Conservation (phyloP, 1,140 invertebrate species). For the Elymnias hypermnestra region DNA sequence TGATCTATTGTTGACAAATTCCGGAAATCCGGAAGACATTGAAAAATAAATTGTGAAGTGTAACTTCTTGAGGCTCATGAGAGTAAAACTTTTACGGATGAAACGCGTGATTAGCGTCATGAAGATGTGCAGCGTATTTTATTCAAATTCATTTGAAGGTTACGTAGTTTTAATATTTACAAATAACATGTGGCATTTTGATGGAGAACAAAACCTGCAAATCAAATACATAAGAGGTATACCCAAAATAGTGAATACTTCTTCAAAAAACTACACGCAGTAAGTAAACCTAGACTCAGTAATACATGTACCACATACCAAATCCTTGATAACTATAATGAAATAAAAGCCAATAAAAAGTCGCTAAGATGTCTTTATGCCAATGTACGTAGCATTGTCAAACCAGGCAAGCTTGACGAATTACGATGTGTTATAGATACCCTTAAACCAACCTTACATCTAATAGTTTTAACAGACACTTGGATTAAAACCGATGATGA, state of each 20-base stretch:
- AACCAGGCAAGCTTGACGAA: conserved; percentile 11
- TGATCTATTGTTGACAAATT: no score
- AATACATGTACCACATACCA: neutral
- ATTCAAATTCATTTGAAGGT: no score
- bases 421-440: conserved; percentile 3
- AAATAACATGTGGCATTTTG: no score
- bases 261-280: conserved; percentile 6
- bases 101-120: no score
- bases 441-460: conserved; percentile 2
- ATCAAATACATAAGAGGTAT: conserved; percentile 11
- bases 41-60: no score
- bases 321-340: conserved; percentile 7
- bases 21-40: no score
- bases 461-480: conserved; percentile 14
- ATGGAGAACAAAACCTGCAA: conserved; percentile 5
- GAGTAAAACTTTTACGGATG: no score
- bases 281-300: conserved; percentile 1
- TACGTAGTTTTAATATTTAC: no score
- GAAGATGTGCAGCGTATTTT: no score
- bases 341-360: conserved; percentile 4
- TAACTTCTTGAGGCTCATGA: no score
- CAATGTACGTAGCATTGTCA: conserved; percentile 7
- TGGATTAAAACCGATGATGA: no score
- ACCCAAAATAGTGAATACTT: conserved; percentile 8
- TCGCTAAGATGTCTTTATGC: conserved; percentile 11